phyloP scores from a whole-genome alignment of 2,888 invertebrate genomes.

The Drosophila borealis region DNA sequence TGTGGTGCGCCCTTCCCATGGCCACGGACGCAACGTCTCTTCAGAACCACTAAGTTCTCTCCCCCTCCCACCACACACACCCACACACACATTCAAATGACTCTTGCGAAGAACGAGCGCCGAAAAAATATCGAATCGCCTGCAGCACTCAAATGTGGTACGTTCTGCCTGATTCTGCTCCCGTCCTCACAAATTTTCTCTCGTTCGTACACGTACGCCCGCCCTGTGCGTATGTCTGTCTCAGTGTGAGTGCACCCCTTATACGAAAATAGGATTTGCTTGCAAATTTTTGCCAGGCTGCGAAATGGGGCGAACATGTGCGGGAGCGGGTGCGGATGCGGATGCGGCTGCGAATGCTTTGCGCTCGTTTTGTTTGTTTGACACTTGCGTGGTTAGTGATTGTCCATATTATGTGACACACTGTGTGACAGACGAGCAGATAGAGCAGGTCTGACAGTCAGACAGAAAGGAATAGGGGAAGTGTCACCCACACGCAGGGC shows the following conservation, averaged over 20 bases:
- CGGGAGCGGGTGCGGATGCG: conserved; percentile 15
- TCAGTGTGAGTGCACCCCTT: conserved; percentile 49
- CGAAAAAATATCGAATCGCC: conserved; percentile 64
- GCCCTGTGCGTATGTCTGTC: not conserved
- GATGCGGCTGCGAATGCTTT: conserved; percentile 27
- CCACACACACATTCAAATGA: conserved; percentile 19
- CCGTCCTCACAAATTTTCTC: not conserved
- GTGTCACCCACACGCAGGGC: not conserved
- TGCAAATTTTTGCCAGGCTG: conserved; percentile 61
- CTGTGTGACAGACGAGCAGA: conserved; percentile 48
- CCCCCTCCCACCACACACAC: not conserved
- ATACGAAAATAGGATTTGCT: conserved; percentile 72
- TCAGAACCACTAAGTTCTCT: not conserved
- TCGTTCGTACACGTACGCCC: not conserved
- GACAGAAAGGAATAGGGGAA: not conserved
- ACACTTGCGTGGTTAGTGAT: conserved; percentile 74
- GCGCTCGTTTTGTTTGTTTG: conserved; percentile 70
- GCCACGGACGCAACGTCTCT: not conserved
- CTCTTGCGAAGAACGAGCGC: conserved; percentile 14
- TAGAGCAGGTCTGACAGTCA: conserved; percentile 27
- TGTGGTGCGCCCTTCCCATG: not conserved
- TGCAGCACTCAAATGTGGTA: conserved; percentile 67
- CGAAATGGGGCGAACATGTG: conserved; percentile 14
- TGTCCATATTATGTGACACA: conserved; percentile 74
- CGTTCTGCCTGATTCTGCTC: conserved; percentile 28